Percentiles rank a stretch among this genome's conserved stretches.
These are phyloP conservation scores for Campoletis raptor DNA, from an alignment of 2,888 invertebrate species.

Conservation along the genomic window DNA sequence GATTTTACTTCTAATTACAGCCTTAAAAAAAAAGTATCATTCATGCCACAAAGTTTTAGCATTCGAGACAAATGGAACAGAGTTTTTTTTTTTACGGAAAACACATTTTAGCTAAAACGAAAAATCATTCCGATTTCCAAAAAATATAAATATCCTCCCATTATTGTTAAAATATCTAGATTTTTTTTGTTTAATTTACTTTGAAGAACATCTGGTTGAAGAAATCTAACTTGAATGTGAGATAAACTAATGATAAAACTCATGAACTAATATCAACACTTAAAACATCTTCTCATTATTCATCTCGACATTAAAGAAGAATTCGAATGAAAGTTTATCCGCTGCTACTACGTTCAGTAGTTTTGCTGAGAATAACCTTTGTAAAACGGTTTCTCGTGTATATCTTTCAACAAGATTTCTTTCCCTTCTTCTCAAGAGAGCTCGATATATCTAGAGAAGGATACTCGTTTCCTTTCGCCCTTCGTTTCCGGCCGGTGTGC, in stretches of 20 bases:
- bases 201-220: not conserved
- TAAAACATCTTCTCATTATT: slow-evolving; percentile 5
- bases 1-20: not conserved
- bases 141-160: not conserved
- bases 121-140: not conserved
- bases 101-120: not conserved
- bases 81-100: too few species aligned
- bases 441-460: slow-evolving; percentile 5
- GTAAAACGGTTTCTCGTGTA: slow-evolving; percentile 36
- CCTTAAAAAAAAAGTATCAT: too few species aligned
- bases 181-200: not conserved
- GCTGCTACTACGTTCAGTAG: slow-evolving; percentile 11
- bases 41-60: not conserved
- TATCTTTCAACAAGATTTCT: slow-evolving; percentile 18
- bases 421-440: slow-evolving; percentile 23
- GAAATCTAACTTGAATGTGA: not conserved
- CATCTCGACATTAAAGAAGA: not conserved
- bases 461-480: slow-evolving; percentile 25
- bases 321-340: slow-evolving; percentile 24
- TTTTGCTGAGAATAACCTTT: slow-evolving; percentile 3
- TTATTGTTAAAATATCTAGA: not conserved
- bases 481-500: slow-evolving; percentile 47
- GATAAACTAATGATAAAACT: not conserved
- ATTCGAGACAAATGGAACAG: not conserved
- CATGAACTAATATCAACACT: not conserved